Conservation (phyloP, 1,140 invertebrate species). For the Hycleus cichorii region DNA sequence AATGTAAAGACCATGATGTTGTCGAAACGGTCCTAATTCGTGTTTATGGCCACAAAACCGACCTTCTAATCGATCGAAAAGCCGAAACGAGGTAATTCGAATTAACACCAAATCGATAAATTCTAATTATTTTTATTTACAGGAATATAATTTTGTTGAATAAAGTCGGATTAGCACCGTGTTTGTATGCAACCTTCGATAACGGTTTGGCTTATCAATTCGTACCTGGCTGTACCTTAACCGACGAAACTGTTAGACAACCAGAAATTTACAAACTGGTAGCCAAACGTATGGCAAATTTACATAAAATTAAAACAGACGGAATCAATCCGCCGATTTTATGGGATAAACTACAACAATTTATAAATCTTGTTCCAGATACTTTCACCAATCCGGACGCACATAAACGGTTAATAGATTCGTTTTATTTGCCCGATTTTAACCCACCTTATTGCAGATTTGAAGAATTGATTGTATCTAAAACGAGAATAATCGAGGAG, state of each 20-base stretch:
- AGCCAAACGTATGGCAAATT: conserved; percentile 69
- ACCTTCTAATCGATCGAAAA: conserved; percentile 84
- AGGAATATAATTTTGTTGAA: conserved; percentile 66
- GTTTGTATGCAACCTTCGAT: conserved; percentile 82
- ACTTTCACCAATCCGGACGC: conserved; percentile 53
- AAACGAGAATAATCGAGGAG: conserved; percentile 61
- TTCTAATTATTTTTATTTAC: conserved; percentile 30
- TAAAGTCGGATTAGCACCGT: conserved; percentile 69
- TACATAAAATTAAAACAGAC: conserved; percentile 58
- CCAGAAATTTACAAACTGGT: conserved; percentile 66
- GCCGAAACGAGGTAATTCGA: conserved; percentile 59
- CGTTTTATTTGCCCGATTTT: not conserved
- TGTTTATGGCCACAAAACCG: conserved; percentile 91
- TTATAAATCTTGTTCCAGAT: conserved; percentile 64
- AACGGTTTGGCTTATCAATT: conserved; percentile 95
- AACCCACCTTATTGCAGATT: conserved; percentile 52
- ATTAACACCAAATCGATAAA: conserved; percentile 1
- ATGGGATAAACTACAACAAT: conserved; percentile 68
- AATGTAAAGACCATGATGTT: conserved; percentile 33
- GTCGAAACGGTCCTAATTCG: conserved; percentile 73
- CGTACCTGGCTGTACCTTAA: conserved; percentile 74
- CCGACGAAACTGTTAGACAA: conserved; percentile 59
- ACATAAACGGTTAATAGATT: conserved; percentile 51
- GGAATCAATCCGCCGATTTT: conserved; percentile 50
- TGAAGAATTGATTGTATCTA: conserved; percentile 56